These are phyloP conservation scores for Autographa gamma DNA, from an alignment of 2,888 invertebrate genomes.

Conservation along the genomic window DNA sequence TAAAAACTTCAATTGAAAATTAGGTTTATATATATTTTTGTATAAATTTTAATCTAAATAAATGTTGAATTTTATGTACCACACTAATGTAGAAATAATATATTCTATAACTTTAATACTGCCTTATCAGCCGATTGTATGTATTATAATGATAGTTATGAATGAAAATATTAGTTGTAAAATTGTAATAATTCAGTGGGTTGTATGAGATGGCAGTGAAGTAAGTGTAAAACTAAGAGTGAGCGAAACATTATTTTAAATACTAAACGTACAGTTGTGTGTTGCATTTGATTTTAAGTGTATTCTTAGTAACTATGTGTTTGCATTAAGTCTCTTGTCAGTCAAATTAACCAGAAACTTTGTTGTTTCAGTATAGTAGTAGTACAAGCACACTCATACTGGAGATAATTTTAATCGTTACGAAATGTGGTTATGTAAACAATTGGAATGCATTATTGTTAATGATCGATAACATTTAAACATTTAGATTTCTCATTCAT, in stretches of 20 bases:
- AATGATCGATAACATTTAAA: neutral
- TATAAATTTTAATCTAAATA: constrained; percentile 48
- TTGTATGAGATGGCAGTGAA: constrained; percentile 46
- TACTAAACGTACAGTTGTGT: constrained; percentile 1
- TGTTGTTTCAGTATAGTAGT: no score
- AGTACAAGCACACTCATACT: no score
- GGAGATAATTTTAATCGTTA: no score
- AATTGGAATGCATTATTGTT: neutral
- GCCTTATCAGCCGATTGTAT: constrained; percentile 46
- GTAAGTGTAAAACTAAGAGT: constrained; percentile 35
- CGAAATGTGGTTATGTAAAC: neutral
- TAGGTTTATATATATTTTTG: constrained; percentile 14
- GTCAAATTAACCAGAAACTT: no score
- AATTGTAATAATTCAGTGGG: constrained; percentile 32
- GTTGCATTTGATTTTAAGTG: neutral
- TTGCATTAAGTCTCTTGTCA: no score
- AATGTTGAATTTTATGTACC: constrained; percentile 46
- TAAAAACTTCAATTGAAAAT: constrained; percentile 19
- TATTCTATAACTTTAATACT: constrained; percentile 49
- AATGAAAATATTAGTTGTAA: constrained; percentile 24
- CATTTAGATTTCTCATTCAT: neutral
- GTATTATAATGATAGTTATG: constrained; percentile 32
- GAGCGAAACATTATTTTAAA: constrained; percentile 16
- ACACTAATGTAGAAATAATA: constrained; percentile 41
- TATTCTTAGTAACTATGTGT: neutral